Conservation (phyloP, 64 coral and sea anemone species). For the Pachyseris speciosa region DNA sequence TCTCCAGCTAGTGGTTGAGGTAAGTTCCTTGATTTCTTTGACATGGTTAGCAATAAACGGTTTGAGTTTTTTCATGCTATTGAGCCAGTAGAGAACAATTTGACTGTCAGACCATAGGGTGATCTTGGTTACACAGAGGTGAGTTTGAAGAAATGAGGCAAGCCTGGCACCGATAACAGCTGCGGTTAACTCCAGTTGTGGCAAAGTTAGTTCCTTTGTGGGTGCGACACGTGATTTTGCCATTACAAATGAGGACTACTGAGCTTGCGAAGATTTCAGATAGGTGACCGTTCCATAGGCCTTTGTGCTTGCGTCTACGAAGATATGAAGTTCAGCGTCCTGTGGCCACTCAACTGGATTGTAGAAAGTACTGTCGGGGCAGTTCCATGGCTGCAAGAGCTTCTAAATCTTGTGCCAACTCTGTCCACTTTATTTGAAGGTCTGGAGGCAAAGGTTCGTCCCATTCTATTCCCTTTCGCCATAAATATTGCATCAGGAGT, state of each 20-base stretch:
- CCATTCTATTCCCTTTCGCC: constrained; percentile 12
- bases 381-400: too few species aligned
- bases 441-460: constrained; percentile 29
- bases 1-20: neutral
- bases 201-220: constrained; percentile 53
- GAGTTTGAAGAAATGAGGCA: neutral
- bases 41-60: constrained; percentile 61
- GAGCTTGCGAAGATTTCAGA: neutral
- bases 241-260: constrained; percentile 64
- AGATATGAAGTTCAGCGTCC: constrained; percentile 31
- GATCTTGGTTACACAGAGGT: neutral
- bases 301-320: constrained; percentile 45
- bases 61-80: constrained; percentile 46
- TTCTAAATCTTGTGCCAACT: too few species aligned
- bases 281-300: constrained; percentile 60
- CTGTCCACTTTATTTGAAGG: neutral
- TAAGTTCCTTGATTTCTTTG: constrained; percentile 47
- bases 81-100: constrained; percentile 70
- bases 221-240: constrained; percentile 63
- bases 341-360: neutral
- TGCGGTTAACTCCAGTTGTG: constrained; percentile 72
- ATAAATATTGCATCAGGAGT: constrained; percentile 46
- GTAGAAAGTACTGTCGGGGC: neutral
- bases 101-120: constrained; percentile 75
- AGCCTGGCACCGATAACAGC: constrained; percentile 42